A percentile compares a stretch with the other conserved stretches of the same genome.
Conservation (phyloP, 2,888 invertebrate species). For the Chrysodeixis includens region DNA sequence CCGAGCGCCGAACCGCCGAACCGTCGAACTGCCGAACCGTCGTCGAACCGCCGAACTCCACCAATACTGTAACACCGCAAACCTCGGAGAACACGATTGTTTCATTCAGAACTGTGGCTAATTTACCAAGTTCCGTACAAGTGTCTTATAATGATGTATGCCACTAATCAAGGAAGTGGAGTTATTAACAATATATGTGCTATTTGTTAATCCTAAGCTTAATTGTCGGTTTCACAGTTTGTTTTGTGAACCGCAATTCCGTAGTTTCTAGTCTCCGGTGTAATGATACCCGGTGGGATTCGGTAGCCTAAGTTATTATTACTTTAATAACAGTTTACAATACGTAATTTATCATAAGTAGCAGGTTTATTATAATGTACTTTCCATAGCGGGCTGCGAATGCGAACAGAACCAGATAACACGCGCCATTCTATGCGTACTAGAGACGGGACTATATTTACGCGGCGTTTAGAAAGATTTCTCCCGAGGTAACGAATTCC, state of each 20-base stretch:
- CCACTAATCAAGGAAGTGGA: slow-evolving; percentile 34
- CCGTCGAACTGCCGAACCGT: background rate
- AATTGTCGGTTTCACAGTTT: slow-evolving; percentile 48
- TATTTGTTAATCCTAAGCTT: slow-evolving; percentile 34
- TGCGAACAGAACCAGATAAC: slow-evolving; percentile 23
- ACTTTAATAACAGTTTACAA: slow-evolving; percentile 44
- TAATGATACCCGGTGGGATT: slow-evolving; percentile 48
- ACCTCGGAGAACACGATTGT: slow-evolving; percentile 10
- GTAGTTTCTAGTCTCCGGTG: slow-evolving; percentile 44
- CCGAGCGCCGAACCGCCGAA: background rate
- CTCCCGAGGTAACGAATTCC: slow-evolving; percentile 74
- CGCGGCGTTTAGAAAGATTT: slow-evolving; percentile 65
- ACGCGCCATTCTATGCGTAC: slow-evolving; percentile 24
- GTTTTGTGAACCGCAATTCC: slow-evolving; percentile 48
- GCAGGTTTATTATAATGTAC: slow-evolving; percentile 36
- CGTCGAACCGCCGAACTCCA: no score
- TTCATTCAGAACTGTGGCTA: slow-evolving; percentile 21
- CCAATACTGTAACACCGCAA: background rate
- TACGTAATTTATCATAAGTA: slow-evolving; percentile 27
- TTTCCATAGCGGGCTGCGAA: slow-evolving; percentile 38
- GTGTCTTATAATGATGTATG: slow-evolving; percentile 48
- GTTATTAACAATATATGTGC: slow-evolving; percentile 31
- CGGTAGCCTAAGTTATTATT: slow-evolving; percentile 35
- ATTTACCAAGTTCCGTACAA: slow-evolving; percentile 39
- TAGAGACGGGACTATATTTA: slow-evolving; percentile 54